A percentile compares a stretch with the other conserved stretches of the same genome.
These are phyloP conservation scores for Oreotrochilus melanogaster DNA, from an alignment of 2,113 vertebrate genomes.

Conservation along the genomic window DNA sequence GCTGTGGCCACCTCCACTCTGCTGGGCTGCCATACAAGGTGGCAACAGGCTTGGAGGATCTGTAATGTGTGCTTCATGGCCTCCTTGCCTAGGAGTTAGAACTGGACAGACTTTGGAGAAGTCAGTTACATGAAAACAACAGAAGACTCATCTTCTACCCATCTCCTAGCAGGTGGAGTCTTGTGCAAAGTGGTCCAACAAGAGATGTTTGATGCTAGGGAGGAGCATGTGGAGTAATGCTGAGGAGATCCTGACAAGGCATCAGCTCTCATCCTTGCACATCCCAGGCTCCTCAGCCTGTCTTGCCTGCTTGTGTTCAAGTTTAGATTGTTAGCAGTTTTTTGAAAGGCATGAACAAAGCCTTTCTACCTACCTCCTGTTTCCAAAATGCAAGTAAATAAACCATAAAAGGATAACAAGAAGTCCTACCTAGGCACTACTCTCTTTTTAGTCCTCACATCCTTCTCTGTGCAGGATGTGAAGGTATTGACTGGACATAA, in stretches of 20 bases:
- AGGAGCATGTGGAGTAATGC: not conserved
- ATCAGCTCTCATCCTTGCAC: not conserved
- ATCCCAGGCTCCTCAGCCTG: not conserved
- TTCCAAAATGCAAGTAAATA: not conserved
- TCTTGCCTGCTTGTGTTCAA: not conserved
- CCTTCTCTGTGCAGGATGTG: not conserved
- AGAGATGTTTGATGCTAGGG: not conserved
- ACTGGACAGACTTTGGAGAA: not conserved
- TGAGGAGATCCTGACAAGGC: not conserved
- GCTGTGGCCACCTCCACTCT: not conserved
- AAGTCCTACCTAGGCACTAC: not conserved
- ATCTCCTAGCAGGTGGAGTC: not conserved
- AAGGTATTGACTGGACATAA: not conserved
- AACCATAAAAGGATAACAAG: not conserved
- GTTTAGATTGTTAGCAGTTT: not conserved
- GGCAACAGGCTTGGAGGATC: not conserved
- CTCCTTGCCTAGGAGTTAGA: not conserved
- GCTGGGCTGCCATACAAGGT: not conserved
- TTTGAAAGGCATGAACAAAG: not conserved
- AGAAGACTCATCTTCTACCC: not conserved
- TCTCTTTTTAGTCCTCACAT: not conserved
- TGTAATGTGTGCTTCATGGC: not conserved
- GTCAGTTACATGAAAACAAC: not conserved
- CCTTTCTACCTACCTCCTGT: not conserved
- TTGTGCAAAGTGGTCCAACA: not conserved